These are phyloP conservation scores for Meloidogyne chitwoodi DNA, from an alignment of 1,140 invertebrate genomes.

Conservation along the genomic window DNA sequence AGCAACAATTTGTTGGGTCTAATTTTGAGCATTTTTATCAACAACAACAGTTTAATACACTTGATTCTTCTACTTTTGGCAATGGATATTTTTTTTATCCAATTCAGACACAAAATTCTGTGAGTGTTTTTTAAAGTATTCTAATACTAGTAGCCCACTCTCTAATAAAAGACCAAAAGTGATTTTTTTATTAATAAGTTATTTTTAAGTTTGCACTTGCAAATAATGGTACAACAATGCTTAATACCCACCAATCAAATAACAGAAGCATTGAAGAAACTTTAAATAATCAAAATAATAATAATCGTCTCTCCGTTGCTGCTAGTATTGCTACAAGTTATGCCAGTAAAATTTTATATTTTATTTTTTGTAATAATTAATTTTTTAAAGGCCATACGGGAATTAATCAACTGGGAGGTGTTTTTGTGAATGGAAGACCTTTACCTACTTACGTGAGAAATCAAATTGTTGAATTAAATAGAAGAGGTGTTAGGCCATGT, in stretches of 20 bases:
- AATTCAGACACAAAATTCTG: background rate
- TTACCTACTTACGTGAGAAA: constrained; percentile 86
- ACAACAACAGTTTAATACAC: background rate
- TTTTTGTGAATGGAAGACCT: constrained; percentile 90
- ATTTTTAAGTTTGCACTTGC: background rate
- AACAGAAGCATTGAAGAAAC: background rate
- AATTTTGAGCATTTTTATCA: background rate
- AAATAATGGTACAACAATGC: background rate
- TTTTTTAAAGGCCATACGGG: constrained; percentile 63
- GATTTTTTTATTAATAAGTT: background rate
- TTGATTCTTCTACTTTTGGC: background rate
- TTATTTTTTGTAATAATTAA: background rate
- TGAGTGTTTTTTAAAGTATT: too few relatives aligned
- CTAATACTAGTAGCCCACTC: too few relatives aligned
- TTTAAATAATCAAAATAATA: background rate
- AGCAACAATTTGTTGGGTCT: background rate
- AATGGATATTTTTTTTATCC: background rate
- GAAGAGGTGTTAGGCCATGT: constrained; percentile 81
- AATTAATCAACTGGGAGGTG: constrained; percentile 89
- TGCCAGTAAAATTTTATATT: background rate
- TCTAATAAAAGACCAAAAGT: too few relatives aligned
- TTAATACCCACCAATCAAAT: background rate
- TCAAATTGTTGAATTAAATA: constrained; percentile 84
- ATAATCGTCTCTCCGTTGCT: constrained; percentile 1
- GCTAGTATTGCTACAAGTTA: constrained; percentile 18